These are phyloP conservation scores for Ochropacha duplaris DNA, from an alignment of 2,888 invertebrate species.

Conservation along the genomic window DNA sequence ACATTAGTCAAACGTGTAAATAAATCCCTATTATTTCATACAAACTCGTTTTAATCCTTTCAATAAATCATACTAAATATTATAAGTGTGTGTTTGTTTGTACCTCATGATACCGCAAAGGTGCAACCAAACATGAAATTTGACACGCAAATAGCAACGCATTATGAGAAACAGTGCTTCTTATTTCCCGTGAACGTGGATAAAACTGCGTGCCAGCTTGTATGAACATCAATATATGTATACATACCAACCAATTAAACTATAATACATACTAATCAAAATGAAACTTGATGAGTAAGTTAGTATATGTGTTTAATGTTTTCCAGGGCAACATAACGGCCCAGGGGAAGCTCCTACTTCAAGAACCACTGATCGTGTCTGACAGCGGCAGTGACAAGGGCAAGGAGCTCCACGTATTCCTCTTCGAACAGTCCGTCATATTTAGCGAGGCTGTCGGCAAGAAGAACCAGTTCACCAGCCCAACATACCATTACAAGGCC, in stretches of 20 bases:
- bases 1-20: too few species aligned
- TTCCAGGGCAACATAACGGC: slow-evolving; percentile 97
- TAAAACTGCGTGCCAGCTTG: too few species aligned
- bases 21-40: too few species aligned
- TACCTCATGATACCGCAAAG: too few species aligned
- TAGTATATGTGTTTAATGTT: background rate
- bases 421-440: slow-evolving; percentile 98
- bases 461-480: slow-evolving; percentile 95
- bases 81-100: too few species aligned
- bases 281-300: background rate
- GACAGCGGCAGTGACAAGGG: slow-evolving; percentile 63
- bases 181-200: too few species aligned
- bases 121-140: too few species aligned
- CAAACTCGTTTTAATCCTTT: too few species aligned
- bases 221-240: background rate
- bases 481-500: slow-evolving; percentile 96
- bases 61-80: too few species aligned
- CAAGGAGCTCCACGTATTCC: slow-evolving; percentile 96
- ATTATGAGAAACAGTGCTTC: too few species aligned
- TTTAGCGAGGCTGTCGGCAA: slow-evolving; percentile 97
- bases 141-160: too few species aligned
- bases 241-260: background rate
- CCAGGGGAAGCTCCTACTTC: slow-evolving; percentile 96
- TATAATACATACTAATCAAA: background rate
- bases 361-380: slow-evolving; percentile 88